phyloP scores from a whole-genome alignment of 37 sponge, comb jelly and placozoan genomes.

The Halichondria panicea region DNA sequence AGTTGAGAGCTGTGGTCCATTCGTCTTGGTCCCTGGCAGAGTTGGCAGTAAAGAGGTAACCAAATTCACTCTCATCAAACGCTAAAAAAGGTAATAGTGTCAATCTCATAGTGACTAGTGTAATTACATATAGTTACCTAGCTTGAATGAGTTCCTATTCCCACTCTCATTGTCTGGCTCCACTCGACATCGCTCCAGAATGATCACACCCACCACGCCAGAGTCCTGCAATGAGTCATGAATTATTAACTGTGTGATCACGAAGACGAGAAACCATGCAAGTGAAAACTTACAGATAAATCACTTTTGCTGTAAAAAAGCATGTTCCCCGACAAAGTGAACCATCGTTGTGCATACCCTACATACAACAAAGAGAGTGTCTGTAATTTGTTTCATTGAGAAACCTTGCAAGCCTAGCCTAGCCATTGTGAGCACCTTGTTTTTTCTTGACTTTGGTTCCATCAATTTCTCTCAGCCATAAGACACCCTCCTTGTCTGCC shows the following conservation, averaged over 20 bases:
- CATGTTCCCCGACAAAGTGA: conserved; percentile 68
- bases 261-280: too few species aligned
- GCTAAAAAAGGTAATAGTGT: conserved; percentile 8
- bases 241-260: neutral
- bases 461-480: conserved; percentile 80
- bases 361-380: neutral
- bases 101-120: neutral
- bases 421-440: conserved; percentile 18
- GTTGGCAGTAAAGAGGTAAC: conserved; percentile 53
- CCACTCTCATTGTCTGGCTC: conserved; percentile 52
- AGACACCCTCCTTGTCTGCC: conserved; percentile 79
- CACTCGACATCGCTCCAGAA: conserved; percentile 61
- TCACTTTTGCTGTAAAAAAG: conserved; percentile 73
- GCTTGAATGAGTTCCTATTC: conserved; percentile 56
- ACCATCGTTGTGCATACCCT: conserved; percentile 76
- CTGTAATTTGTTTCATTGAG: neutral
- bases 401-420: neutral
- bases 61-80: conserved; percentile 54
- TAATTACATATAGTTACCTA: conserved; percentile 23
- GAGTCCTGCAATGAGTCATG: conserved; percentile 21
- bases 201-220: conserved; percentile 40
- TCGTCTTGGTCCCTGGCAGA: conserved; percentile 73
- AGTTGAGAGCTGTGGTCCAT: conserved; percentile 49
- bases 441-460: conserved; percentile 47
- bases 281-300: conserved; percentile 25